A percentile compares a stretch with the other conserved stretches of the same genome.
Conservation (phyloP, 2,113 vertebrate species). For the Bubo blakistoni region DNA sequence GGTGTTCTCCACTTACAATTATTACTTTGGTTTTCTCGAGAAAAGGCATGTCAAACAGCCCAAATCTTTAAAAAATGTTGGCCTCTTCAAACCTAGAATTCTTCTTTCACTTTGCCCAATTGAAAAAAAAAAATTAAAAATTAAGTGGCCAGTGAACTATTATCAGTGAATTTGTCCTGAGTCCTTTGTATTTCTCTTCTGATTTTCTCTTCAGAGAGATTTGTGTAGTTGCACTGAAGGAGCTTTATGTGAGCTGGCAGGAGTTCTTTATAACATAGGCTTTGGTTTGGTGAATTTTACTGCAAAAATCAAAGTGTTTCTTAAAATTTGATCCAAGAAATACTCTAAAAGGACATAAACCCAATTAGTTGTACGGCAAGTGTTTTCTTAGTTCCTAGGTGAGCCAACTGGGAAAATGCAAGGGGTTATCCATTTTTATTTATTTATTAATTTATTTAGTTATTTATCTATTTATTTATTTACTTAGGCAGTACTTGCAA, state of each 20-base stretch:
- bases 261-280: neutral
- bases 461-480: neutral
- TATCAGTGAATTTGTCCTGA: neutral
- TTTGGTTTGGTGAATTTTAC: conserved; percentile 10
- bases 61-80: neutral
- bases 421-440: neutral
- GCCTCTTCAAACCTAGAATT: neutral
- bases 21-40: neutral
- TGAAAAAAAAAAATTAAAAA: neutral
- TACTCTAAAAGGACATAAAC: neutral
- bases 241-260: neutral
- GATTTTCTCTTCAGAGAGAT: neutral
- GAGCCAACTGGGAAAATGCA: neutral
- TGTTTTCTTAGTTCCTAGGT: neutral
- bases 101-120: neutral
- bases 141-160: neutral
- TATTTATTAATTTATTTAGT: neutral
- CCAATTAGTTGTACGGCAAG: neutral
- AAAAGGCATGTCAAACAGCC: neutral
- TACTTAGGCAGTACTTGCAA: neutral
- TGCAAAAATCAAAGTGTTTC: neutral
- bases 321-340: conserved; percentile 10
- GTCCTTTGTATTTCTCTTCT: neutral
- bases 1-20: neutral
- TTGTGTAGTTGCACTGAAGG: neutral